Conservation (phyloP, 1,140 invertebrate species). For the Tachypleus tridentatus region DNA sequence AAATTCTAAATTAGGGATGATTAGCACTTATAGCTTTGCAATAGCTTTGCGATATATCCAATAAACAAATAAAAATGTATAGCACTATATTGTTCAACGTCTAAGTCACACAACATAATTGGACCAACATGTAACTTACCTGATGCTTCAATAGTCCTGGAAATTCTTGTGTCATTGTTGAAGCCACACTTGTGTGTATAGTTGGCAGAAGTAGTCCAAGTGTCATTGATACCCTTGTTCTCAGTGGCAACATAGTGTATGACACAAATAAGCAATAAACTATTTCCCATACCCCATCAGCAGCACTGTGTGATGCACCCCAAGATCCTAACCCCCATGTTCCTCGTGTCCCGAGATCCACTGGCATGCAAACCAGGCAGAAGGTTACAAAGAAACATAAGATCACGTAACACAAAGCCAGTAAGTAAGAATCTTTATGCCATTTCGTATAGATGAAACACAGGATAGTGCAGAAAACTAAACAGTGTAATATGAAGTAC, state of each 20-base stretch:
- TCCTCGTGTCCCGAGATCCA: conserved; percentile 38
- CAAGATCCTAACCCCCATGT: conserved; percentile 32
- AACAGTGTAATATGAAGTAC: conserved; percentile 49
- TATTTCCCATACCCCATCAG: conserved; percentile 67
- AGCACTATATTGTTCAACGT: no score
- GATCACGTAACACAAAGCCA: conserved; percentile 52
- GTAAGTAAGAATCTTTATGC: conserved; percentile 48
- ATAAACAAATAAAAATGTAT: no score
- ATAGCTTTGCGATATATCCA: no score
- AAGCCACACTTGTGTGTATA: conserved; percentile 53
- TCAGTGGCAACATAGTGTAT: conserved; percentile 72
- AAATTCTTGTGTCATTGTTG: conserved; percentile 45
- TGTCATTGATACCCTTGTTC: conserved; percentile 58
- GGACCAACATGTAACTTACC: conserved; percentile 35
- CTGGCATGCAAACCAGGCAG: conserved; percentile 46
- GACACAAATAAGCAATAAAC: conserved; percentile 72
- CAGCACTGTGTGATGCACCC: conserved; percentile 33
- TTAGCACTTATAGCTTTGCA: no score
- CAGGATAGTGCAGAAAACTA: conserved; percentile 49
- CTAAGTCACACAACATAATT: no score
- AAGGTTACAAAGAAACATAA: conserved; percentile 52
- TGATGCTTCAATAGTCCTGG: conserved; percentile 52
- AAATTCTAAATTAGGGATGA: no score
- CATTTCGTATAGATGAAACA: conserved; percentile 48
- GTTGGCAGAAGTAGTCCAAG: conserved; percentile 57